A percentile compares a stretch with the other conserved stretches of the same genome.
These are phyloP conservation scores for Drosophila grimshawi DNA, from an alignment of 1,140 invertebrate genomes.

Conservation along the genomic window DNA sequence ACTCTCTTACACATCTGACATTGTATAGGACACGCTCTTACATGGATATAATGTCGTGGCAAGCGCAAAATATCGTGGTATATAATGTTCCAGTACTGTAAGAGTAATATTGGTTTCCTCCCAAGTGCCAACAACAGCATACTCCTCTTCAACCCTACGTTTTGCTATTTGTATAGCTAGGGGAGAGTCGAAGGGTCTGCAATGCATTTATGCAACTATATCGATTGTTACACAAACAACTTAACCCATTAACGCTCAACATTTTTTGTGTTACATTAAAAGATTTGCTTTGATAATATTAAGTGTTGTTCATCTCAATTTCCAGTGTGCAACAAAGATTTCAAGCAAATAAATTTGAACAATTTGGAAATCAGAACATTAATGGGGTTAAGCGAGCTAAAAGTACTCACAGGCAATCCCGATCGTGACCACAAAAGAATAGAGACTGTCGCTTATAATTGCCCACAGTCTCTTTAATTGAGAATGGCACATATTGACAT, in stretches of 20 bases:
- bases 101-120: conserved; percentile 94
- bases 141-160: conserved; percentile 92
- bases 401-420: conserved; percentile 91
- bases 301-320: no score
- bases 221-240: background rate
- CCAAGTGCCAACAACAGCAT: conserved; percentile 93
- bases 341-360: no score
- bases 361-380: conserved; percentile 11
- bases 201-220: conserved; percentile 40
- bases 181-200: conserved; percentile 92
- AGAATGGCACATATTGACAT: conserved; percentile 91
- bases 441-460: conserved; percentile 91
- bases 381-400: background rate
- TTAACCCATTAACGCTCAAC: background rate
- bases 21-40: conserved; percentile 34
- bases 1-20: background rate
- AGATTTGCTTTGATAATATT: no score
- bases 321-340: no score
- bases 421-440: conserved; percentile 95
- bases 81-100: conserved; percentile 91
- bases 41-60: conserved; percentile 85
- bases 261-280: no score
- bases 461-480: conserved; percentile 91
- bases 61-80: conserved; percentile 92
- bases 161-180: conserved; percentile 93